phyloP scores from a whole-genome alignment of 2,888 invertebrate species.

The Drosophila nigritarsus region DNA sequence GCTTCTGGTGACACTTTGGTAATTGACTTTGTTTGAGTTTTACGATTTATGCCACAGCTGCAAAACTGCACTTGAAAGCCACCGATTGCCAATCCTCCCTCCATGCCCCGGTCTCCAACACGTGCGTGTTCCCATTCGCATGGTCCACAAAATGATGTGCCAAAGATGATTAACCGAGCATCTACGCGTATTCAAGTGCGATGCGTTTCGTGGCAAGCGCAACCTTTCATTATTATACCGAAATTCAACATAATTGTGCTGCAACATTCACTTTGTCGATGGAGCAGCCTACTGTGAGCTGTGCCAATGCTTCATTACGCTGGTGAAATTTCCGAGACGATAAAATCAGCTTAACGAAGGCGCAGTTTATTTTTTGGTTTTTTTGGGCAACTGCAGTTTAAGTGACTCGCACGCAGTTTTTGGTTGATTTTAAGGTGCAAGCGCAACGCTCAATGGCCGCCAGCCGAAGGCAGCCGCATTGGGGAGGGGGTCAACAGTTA shows the following conservation, averaged over 20 bases:
- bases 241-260: conserved; percentile 56
- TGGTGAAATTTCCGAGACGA: conserved; percentile 65
- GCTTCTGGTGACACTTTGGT: conserved; percentile 58
- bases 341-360: conserved; percentile 72
- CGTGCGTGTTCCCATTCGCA: conserved; percentile 27
- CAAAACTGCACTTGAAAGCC: conserved; percentile 29
- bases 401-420: conserved; percentile 36
- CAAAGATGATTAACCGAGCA: conserved; percentile 58
- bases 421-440: conserved; percentile 56
- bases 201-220: conserved; percentile 55
- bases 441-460: conserved; percentile 64
- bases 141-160: conserved; percentile 59
- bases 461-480: conserved; percentile 7
- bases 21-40: conserved; percentile 67
- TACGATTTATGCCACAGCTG: conserved; percentile 33
- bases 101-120: not conserved
- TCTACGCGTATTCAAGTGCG: conserved; percentile 30
- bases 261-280: conserved; percentile 54
- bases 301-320: conserved; percentile 19
- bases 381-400: conserved; percentile 40
- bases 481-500: conserved; percentile 16
- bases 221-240: conserved; percentile 65
- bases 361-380: conserved; percentile 31
- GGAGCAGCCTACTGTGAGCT: conserved; percentile 22
- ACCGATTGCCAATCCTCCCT: conserved; percentile 17